A percentile compares a stretch with the other conserved stretches of the same genome.
These are phyloP conservation scores for Colletes latitarsis DNA, from an alignment of 1,140 invertebrate genomes.

Conservation along the genomic window DNA sequence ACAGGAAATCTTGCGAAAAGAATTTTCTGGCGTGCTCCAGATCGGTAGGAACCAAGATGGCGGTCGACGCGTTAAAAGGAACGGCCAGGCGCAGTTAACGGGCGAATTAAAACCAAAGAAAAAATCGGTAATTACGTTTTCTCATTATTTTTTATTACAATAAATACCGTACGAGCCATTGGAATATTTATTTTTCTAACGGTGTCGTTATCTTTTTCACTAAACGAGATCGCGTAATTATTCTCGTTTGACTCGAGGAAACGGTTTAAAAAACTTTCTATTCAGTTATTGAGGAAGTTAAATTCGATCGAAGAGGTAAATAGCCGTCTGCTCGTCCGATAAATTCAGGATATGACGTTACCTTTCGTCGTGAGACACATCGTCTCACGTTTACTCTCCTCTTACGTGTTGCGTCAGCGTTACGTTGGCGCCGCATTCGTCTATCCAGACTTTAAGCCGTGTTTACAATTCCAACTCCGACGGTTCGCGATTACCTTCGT, in stretches of 20 bases:
- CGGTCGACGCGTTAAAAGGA: too few species aligned
- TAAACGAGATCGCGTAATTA: background rate
- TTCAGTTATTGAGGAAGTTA: background rate
- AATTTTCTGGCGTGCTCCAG: too few species aligned
- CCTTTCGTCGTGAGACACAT: slow-evolving; percentile 56
- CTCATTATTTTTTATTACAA: too few species aligned
- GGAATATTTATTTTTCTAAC: too few species aligned
- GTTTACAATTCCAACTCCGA: slow-evolving; percentile 60
- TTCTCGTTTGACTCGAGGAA: background rate
- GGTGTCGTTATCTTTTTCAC: too few species aligned
- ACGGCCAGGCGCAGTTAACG: too few species aligned
- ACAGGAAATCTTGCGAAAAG: too few species aligned
- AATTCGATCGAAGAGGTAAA: slow-evolving; percentile 1
- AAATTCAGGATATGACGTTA: slow-evolving; percentile 52
- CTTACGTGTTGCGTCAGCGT: slow-evolving; percentile 76
- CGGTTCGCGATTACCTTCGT: slow-evolving; percentile 47
- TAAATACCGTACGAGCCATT: too few species aligned
- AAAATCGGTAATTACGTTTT: too few species aligned
- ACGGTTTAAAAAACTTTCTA: background rate
- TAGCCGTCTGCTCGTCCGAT: slow-evolving; percentile 13
- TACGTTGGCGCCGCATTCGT: slow-evolving; percentile 73
- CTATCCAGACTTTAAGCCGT: slow-evolving; percentile 58
- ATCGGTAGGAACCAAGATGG: too few species aligned
- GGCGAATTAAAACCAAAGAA: too few species aligned
- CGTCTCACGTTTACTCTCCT: slow-evolving; percentile 62